These are phyloP conservation scores for Acropora tenuis DNA, from an alignment of 64 coral and sea anemone genomes.

Conservation along the genomic window DNA sequence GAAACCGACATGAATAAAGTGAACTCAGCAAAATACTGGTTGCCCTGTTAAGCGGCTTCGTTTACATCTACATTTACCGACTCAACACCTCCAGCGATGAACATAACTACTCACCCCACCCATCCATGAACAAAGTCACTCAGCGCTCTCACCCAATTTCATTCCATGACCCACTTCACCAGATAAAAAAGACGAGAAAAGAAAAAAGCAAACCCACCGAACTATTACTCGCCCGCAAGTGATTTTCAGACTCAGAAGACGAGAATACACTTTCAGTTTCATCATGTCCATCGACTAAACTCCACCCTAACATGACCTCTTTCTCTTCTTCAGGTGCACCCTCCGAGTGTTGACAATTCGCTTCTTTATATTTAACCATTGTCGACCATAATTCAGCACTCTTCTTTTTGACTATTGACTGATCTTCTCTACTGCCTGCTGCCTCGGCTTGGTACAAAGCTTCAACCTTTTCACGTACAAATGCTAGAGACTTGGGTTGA, in stretches of 20 bases:
- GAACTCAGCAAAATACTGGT: background rate
- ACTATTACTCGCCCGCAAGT: background rate
- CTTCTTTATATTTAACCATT: conserved; percentile 67
- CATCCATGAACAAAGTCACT: too few species aligned
- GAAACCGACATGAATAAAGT: background rate
- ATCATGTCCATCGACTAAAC: conserved; percentile 3
- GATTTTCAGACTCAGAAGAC: background rate
- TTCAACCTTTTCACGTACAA: conserved; percentile 76
- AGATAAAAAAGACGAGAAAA: background rate
- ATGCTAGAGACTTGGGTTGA: conserved; percentile 79
- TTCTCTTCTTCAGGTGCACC: conserved; percentile 1
- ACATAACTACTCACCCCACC: too few species aligned
- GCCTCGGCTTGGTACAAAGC: conserved; percentile 62
- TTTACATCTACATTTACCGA: too few species aligned
- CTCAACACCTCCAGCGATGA: too few species aligned
- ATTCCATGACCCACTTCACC: background rate
- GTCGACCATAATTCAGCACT: conserved; percentile 61
- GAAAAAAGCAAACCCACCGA: background rate
- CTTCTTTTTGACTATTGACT: conserved; percentile 45
- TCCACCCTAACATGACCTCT: conserved; percentile 6
- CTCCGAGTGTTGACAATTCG: background rate
- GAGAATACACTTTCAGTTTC: background rate
- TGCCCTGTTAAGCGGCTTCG: too few species aligned
- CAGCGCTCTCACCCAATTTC: background rate
- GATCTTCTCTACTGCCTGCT: conserved; percentile 27